Base-by-base conservation (phyloP, 2,113 vertebrate species). In the Bubo blakistoni region DNA sequence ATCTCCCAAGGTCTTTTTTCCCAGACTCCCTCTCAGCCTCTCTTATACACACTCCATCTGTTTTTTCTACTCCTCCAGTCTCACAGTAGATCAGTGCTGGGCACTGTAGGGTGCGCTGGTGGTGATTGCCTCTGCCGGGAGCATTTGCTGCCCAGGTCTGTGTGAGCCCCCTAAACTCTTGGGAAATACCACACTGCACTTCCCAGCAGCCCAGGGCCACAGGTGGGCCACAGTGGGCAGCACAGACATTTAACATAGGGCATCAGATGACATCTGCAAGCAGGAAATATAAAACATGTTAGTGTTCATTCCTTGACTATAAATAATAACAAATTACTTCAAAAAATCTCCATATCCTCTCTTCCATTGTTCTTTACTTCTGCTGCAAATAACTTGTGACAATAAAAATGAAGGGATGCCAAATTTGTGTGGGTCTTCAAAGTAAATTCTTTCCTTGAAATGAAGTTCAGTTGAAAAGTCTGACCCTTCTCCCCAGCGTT, bases 351-450 rank as follows among this genome's bases (percentile, higher is more conserved):
- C 69, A 25, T 84, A 91, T 90, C 77, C 90, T 92, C 67, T 88
- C 40, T 44, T 67, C 47, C 77, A 95, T 96, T 96, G 92, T 96
- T 96, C 69, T 89, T 92, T 90, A 79, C 84, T 96, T 93, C 95
- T 10, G 0, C 77, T 86, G 86, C 72, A 88, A 93, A 86, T 88
- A 74, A 92, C 80, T 94, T 73, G n/a, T 52, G 78, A 96, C 94
- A 95, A 96, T 96, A 86, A 91, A 94, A 96, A 91, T 30, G 57
- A 92, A 93, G 57, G 27, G 63, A 71, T 88, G 92, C 96, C 94
- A 96, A 81, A 93, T 76, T 49, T 65, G 15, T 71, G 27, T 61
- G 73, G 69, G 30, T 92, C 80, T 93, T 93, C 91, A 94, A 88
- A 92, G 61, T 4, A 74, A 81, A 90, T 93, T 72, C 73, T 78